Evolutionary conservation across 2,888 invertebrate species (phyloP).

Genomic region (Merodon equestris): DNA sequence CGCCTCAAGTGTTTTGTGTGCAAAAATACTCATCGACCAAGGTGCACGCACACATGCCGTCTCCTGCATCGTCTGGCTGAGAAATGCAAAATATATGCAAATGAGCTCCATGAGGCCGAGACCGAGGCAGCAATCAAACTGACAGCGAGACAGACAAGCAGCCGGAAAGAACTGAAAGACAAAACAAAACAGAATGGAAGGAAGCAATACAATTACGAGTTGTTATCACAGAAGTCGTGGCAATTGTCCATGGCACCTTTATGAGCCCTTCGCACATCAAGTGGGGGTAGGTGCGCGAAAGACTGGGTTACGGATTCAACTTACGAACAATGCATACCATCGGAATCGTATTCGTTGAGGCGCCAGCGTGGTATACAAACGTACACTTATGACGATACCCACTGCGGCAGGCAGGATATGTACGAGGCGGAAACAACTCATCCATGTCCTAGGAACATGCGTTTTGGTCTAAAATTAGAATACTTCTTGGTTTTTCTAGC

Average conservation of each 20-base stretch:
- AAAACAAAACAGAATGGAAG: constrained; percentile 23
- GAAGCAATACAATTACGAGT: constrained; percentile 60
- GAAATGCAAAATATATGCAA: too few relatives aligned
- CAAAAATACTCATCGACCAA: too few relatives aligned
- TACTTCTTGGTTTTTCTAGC: background rate
- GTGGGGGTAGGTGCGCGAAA: too few relatives aligned
- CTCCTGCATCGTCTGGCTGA: too few relatives aligned
- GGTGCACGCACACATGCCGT: too few relatives aligned
- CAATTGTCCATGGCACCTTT: constrained; percentile 59
- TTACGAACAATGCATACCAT: background rate
- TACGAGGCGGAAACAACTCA: constrained; percentile 20
- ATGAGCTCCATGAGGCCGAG: too few relatives aligned
- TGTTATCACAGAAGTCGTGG: constrained; percentile 34
- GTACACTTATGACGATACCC: too few relatives aligned
- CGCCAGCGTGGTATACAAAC: constrained; percentile 23
- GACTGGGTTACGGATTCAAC: too few relatives aligned
- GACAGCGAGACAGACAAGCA: too few relatives aligned
- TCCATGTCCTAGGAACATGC: constrained; percentile 36
- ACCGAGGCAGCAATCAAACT: too few relatives aligned
- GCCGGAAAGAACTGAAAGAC: too few relatives aligned
- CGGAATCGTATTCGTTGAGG: constrained; percentile 31
- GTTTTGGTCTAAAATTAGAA: constrained; percentile 39
- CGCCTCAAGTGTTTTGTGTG: constrained; percentile 52
- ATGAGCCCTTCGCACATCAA: background rate
- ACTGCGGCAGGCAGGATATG: constrained; percentile 1